phyloP scores from a whole-genome alignment of 92 coral and sea anemone species.

The Diadumene lineata region DNA sequence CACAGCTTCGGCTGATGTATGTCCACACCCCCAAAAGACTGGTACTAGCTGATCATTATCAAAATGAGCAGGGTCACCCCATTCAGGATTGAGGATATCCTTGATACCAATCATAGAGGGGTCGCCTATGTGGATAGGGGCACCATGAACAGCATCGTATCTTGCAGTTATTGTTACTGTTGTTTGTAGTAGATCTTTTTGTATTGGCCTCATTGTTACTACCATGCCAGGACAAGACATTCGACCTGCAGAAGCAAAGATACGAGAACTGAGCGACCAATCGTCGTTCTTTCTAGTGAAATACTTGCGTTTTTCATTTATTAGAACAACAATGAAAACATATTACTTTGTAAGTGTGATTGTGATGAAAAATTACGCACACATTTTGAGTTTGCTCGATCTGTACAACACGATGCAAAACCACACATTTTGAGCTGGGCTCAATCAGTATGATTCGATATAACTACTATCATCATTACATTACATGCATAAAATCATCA shows the following conservation, averaged over 20 bases:
- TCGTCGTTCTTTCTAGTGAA: too few species aligned
- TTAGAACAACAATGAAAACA: too few species aligned
- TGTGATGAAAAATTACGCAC: too few species aligned
- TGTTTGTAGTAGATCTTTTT: slow-evolving; percentile 56
- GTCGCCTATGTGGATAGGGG: slow-evolving; percentile 95
- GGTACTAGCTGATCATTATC: slow-evolving; percentile 61
- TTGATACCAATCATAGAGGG: slow-evolving; percentile 74
- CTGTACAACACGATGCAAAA: too few species aligned
- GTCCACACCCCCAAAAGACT: slow-evolving; percentile 89
- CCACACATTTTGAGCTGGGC: too few species aligned
- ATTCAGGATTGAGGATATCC: slow-evolving; percentile 26
- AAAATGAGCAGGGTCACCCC: slow-evolving; percentile 53
- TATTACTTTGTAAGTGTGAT: too few species aligned
- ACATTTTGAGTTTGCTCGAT: too few species aligned
- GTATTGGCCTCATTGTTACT: slow-evolving; percentile 93
- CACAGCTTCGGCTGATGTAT: slow-evolving; percentile 60
- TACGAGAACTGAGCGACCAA: too few species aligned
- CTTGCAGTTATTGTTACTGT: slow-evolving; percentile 71
- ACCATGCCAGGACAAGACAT: slow-evolving; percentile 68
- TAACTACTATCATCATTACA: too few species aligned
- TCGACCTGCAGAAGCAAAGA: slow-evolving; percentile 42
- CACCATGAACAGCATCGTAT: slow-evolving; percentile 87
- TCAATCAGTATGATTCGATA: too few species aligned
- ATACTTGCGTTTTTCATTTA: background rate
- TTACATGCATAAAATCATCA: too few species aligned